These are phyloP conservation scores for Phyllostomus hastatus DNA, from an alignment of 2,113 vertebrate species.

Conservation along the genomic window DNA sequence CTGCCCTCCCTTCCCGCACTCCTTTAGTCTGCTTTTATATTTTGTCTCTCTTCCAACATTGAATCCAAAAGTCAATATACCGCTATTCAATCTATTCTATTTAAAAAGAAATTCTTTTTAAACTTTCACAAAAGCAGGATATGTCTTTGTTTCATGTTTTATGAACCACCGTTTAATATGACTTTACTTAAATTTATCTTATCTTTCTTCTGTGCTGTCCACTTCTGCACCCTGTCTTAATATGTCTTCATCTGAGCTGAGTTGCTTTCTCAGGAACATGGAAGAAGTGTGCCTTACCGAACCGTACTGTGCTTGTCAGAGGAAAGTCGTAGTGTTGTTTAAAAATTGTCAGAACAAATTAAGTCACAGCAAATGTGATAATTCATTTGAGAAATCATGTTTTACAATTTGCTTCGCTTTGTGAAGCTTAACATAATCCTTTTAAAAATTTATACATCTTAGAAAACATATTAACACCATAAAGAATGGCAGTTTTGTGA, in stretches of 20 bases:
- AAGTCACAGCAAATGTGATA: conserved; percentile 71
- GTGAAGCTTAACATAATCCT: conserved; percentile 51
- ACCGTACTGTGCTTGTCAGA: conserved; percentile 77
- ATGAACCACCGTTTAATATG: conserved; percentile 56
- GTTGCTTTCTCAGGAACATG: conserved; percentile 54
- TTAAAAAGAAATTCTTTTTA: conserved; percentile 36
- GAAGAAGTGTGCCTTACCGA: conserved; percentile 56
- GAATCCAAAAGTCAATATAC: neutral
- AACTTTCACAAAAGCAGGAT: conserved; percentile 44
- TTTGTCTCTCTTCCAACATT: neutral
- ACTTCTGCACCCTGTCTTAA: neutral
- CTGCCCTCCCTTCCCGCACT: neutral
- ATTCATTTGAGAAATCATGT: conserved; percentile 72
- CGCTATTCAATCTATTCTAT: neutral
- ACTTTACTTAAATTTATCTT: conserved; percentile 27
- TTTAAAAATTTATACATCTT: conserved; percentile 28
- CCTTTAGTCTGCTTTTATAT: neutral
- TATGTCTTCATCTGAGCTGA: neutral
- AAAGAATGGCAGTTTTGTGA: conserved; percentile 53
- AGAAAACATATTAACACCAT: conserved; percentile 50
- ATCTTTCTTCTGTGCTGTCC: conserved; percentile 15
- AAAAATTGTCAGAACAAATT: conserved; percentile 75
- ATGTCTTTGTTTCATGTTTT: conserved; percentile 66
- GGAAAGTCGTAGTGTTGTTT: conserved; percentile 69
- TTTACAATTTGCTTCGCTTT: conserved; percentile 72